Conservation (phyloP, 64 coral and sea anemone genomes). For the Porites australiensis region DNA sequence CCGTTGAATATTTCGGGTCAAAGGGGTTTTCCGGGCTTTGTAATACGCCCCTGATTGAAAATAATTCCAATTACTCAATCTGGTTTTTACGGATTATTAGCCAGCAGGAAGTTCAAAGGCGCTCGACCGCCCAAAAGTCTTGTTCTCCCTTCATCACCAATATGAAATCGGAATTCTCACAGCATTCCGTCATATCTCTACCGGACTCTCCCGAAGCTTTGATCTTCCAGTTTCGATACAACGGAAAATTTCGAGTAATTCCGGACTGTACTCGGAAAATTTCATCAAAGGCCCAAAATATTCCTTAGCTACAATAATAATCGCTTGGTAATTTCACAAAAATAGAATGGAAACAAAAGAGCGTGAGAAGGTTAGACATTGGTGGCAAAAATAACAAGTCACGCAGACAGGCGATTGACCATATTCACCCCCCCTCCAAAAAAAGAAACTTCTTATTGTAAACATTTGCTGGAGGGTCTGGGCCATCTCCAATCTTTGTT, state of each 20-base stretch:
- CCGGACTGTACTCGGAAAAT: not conserved
- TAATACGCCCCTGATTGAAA: constrained; percentile 9
- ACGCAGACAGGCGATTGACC: too few species aligned
- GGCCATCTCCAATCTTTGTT: too few species aligned
- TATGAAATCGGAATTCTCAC: not conserved
- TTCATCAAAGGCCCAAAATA: too few species aligned
- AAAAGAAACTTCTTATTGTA: too few species aligned
- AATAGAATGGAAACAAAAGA: too few species aligned
- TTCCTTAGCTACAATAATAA: too few species aligned
- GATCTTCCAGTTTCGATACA: not conserved
- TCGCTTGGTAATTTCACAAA: too few species aligned
- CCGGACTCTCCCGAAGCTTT: not conserved
- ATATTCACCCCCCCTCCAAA: too few species aligned
- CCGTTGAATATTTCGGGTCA: not conserved
- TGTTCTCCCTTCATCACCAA: not conserved
- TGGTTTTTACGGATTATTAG: not conserved
- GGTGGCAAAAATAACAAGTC: too few species aligned
- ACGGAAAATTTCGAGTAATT: not conserved
- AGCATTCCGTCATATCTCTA: not conserved
- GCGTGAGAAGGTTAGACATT: too few species aligned
- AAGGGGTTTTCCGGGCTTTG: not conserved
- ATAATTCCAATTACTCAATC: constrained; percentile 5
- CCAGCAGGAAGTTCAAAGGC: not conserved
- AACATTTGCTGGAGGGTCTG: too few species aligned
- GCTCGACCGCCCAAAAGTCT: not conserved